These are phyloP conservation scores for Drosophila arizonae DNA, from an alignment of 1,140 invertebrate genomes.

Conservation along the genomic window DNA sequence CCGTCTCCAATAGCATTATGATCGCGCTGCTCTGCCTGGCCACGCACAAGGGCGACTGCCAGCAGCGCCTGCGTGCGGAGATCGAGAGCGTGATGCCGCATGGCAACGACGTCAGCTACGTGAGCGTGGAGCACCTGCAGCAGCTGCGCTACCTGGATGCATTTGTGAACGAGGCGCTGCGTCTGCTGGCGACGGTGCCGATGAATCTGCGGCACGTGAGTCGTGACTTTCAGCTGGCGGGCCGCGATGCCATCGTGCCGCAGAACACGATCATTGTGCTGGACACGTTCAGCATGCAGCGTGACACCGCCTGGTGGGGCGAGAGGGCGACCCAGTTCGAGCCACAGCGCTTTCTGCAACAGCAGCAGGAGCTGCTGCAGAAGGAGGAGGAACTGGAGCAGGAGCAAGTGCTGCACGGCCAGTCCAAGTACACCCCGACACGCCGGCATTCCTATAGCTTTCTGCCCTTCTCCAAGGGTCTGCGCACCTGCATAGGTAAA, in stretches of 20 bases:
- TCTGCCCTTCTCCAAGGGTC: constrained; percentile 89
- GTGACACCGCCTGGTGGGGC: constrained; percentile 71
- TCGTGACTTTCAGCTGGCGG: constrained; percentile 63
- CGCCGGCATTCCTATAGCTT: constrained; percentile 87
- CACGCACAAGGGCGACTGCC: constrained; percentile 59
- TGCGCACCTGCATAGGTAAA: constrained; percentile 86
- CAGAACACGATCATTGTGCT: constrained; percentile 71
- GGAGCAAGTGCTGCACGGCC: not conserved
- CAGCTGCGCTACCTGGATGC: constrained; percentile 72
- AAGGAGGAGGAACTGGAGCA: not conserved
- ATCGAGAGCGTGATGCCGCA: constrained; percentile 54
- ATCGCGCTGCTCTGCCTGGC: constrained; percentile 73
- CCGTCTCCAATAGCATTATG: constrained; percentile 78
- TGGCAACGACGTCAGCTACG: constrained; percentile 44
- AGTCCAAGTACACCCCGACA: not conserved
- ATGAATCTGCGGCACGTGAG: constrained; percentile 77
- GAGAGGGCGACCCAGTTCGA: constrained; percentile 88
- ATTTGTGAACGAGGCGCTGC: constrained; percentile 72
- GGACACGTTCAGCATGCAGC: constrained; percentile 79
- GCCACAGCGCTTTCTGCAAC: constrained; percentile 88
- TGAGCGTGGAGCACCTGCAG: constrained; percentile 66
- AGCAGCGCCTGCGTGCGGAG: constrained; percentile 63
- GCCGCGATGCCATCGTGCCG: constrained; percentile 56
- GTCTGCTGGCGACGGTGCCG: constrained; percentile 72
- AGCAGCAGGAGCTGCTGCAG: constrained; percentile 24